Evolutionary conservation across 2,797 vertebrate genomes (phyloP).

Genomic region (Chelon auratus): DNA sequence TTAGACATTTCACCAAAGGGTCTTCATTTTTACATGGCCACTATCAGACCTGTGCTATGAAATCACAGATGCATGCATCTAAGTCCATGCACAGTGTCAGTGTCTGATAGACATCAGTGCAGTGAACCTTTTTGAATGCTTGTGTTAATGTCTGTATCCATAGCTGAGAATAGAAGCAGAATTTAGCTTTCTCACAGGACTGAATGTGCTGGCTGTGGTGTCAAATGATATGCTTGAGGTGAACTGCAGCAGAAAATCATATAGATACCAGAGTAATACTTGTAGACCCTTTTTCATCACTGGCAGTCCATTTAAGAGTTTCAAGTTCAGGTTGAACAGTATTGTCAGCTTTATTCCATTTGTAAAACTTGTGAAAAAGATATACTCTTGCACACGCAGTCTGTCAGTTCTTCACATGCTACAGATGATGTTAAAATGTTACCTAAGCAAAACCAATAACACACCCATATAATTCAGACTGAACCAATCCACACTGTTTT

Average conservation of each 20-base stretch:
- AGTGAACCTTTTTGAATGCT: constrained; percentile 15
- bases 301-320: neutral
- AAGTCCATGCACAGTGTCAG: constrained; percentile 5
- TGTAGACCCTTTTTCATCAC: constrained; percentile 18
- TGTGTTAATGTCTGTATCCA: constrained; percentile 46
- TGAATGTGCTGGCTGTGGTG: constrained; percentile 60
- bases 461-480: neutral
- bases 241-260: constrained; percentile 72
- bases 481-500: constrained; percentile 1
- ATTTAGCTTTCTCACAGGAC: constrained; percentile 54
- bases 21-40: constrained; percentile 69
- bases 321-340: neutral
- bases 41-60: constrained; percentile 27
- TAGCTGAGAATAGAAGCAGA: constrained; percentile 39
- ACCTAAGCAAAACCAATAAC: neutral
- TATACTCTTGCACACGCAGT: neutral
- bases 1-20: constrained; percentile 93
- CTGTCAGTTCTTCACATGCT: neutral
- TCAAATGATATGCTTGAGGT: constrained; percentile 80
- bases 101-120: constrained; percentile 23
- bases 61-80: constrained; percentile 26
- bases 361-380: neutral
- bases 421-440: neutral
- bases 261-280: constrained; percentile 43
- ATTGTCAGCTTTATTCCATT: neutral